phyloP scores from a whole-genome alignment of 1,140 invertebrate genomes.

The Sarcophaga bullata region DNA sequence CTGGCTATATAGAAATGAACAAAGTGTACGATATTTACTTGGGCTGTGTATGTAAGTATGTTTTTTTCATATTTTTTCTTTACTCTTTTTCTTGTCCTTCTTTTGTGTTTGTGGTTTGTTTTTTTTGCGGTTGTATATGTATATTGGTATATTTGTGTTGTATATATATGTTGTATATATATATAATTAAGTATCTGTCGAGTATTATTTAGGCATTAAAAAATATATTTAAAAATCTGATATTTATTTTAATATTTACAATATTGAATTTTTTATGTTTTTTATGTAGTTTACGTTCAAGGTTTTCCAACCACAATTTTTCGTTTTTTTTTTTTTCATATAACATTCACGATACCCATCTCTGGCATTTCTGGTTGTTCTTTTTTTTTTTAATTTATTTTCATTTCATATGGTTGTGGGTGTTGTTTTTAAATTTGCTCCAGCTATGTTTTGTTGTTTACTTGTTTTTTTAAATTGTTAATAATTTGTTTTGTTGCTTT shows the following conservation, averaged over 20 bases:
- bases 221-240: slow-evolving; percentile 39
- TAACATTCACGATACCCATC: neutral
- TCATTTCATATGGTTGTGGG: neutral
- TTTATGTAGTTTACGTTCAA: neutral
- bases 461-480: neutral
- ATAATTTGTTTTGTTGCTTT: slow-evolving; percentile 9
- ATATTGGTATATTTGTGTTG: neutral
- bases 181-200: no score
- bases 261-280: neutral
- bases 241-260: slow-evolving; percentile 26
- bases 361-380: neutral
- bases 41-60: no score
- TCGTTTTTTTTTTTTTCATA: neutral
- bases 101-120: neutral
- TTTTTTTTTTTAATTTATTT: neutral
- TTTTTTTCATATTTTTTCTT: no score
- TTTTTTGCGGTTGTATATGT: neutral
- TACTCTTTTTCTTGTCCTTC: no score
- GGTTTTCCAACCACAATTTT: neutral
- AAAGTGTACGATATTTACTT: no score
- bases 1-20: no score
- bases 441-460: neutral
- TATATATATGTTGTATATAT: neutral
- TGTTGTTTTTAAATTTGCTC: neutral
- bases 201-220: neutral